Base-by-base conservation (phyloP, 2,113 vertebrate species). In the Ophiodon elongatus region DNA sequence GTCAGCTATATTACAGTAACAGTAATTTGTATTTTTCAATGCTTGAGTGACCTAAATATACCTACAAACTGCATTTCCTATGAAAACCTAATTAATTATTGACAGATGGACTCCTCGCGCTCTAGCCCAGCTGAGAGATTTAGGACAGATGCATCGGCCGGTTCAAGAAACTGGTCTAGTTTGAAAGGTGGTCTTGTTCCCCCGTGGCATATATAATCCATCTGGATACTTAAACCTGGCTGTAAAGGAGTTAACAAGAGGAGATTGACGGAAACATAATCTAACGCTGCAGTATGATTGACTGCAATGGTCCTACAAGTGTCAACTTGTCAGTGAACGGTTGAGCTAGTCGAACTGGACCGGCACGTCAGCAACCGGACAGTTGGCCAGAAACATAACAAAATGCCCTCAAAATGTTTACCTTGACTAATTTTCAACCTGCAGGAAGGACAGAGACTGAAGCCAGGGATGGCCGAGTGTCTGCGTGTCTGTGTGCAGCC, bases 21-120 rank as follows among this genome's bases (percentile, higher is more conserved):
- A 69, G 19, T 1, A 39, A 27, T 4, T 59, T 39, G 7, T 0
- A 72, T 65, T 54, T 66, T 66, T 66, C 2, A 64, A 33, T 21
- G 1, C 41, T 52, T 67, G 14, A 56, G 41, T 67, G 73, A 80
- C 56, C 65, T 75, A 77, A 73, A 66, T 45, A 68, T 33, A 73
- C 66, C 50, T 33, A 23, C 47, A 73, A 86, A 83, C 74, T 60
- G 64, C 0, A 63, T 75, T 84, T 86, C 45, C 37, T 66, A 57
- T 73, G 63, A 82, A 67, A 47, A 54, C 39, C 63, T 10, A 25
- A 23, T 84, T 79, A 66, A 86, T 88, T 77, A 85, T 86, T 82
- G 83, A 88, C 77, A 80, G 57, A 78, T 81, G 33, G 23, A 77
- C 43, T 69, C 77, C 35, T 27, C 25, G 25, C 52, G 47, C 63